These are phyloP conservation scores for Manis pentadactyla DNA, from an alignment of 2,797 vertebrate species.

Conservation along the genomic window DNA sequence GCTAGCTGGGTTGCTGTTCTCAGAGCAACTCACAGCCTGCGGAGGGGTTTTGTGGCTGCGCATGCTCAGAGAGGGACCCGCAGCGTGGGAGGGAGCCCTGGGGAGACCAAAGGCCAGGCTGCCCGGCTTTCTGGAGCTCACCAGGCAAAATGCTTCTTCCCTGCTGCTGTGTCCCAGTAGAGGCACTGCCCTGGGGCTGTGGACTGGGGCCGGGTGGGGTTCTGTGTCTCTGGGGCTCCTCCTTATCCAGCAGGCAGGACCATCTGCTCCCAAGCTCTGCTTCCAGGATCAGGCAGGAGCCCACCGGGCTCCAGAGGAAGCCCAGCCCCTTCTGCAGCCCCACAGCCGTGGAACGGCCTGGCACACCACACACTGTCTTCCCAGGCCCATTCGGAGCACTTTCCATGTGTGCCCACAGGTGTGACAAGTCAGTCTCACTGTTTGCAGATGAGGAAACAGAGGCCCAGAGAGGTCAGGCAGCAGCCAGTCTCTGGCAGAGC, in stretches of 20 bases:
- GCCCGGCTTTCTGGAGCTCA: neutral
- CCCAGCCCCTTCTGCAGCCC: neutral
- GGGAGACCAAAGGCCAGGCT: neutral
- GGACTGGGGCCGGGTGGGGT: neutral
- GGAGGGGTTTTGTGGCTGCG: neutral
- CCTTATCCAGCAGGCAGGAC: neutral
- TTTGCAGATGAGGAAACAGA: neutral
- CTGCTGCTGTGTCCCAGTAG: neutral
- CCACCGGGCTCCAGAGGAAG: fast-evolving
- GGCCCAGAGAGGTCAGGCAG: neutral
- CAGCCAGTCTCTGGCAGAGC: fast-evolving
- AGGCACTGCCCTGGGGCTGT: fast-evolving
- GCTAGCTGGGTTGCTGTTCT: neutral
- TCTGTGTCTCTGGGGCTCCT: too few relatives aligned
- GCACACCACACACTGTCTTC: fast-evolving
- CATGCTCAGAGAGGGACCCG: neutral
- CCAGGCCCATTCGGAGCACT: fast-evolving
- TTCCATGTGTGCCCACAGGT: neutral
- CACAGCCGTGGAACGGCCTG: neutral
- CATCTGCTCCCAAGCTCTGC: neutral
- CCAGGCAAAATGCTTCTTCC: neutral
- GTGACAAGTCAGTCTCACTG: neutral
- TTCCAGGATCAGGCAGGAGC: neutral
- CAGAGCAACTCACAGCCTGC: neutral
- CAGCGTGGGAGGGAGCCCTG: neutral